Evolutionary conservation across 2,797 vertebrate genomes (phyloP), one percentile per base, ranked within the genome.

Genomic region (Adelosebastes latens): DNA sequence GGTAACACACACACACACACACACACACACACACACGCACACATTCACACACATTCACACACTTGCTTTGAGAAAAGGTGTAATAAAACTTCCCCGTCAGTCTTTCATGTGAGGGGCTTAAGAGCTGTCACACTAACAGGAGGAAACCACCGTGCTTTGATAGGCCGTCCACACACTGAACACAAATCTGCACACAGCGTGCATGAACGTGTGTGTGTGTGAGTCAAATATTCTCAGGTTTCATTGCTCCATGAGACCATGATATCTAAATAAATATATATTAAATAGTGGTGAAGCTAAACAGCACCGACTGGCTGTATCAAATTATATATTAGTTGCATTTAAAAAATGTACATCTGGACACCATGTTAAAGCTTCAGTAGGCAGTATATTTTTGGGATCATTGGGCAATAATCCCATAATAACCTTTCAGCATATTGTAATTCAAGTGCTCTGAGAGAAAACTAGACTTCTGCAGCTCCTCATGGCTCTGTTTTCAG

Each of bases 91-190:
- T 89, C 31, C 82, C 80, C 82, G 87, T 86, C 86, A 90, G 82
- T 92, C 90, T 91, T 94, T 94, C 88, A 93, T 91, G 88, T 93
- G 84, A 75, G 84, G 79, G 88, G 87, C 89, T 93, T 88, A 90
- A 89, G 89, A 90, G 88, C 90, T 92, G 93, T 93, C 89, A 88
- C 82, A 83, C 70, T 60, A 71, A 79, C 76, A 90, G 84, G 73
- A 85, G 75, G 88, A 92, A 90, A 90, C 77, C 87, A 88, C 80
- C 68, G 73, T 68, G 84, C 88, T 92, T 88, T 92, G 88, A 91
- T 91, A 79, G 64, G 62, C 53, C 70, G 42, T 88, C 34, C 65
- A 65, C 75, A 71, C 63, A 42, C 39, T 25, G 79, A 86, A 64
- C 85, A 67, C 42, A 82, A 65, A 77, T 42, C 79, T 79, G 61